Base-by-base conservation (phyloP, 1,140 invertebrate species). In the Leptinotarsa lineolata region DNA sequence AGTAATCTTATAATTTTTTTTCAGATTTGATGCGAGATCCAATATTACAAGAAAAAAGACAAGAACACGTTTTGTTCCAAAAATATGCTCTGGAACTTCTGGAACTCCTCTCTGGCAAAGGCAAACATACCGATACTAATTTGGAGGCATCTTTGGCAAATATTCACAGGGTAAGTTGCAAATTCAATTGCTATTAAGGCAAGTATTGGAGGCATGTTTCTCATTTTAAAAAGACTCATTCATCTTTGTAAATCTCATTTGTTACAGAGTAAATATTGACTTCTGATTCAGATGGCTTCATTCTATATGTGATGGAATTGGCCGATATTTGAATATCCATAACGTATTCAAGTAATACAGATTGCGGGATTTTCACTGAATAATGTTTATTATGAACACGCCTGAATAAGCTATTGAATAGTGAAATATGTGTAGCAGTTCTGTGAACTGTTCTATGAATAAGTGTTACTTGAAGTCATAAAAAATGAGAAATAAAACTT, bases 11-110 rank as follows among this genome's bases (percentile, higher is more conserved):
- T 39, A 39, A 11, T n/a, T 54, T 21, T 20, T 70, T 87, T 87
- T 44, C 84, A 93, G 92, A 89, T 61, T 85, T 99, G 22, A 98
- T 98, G 94, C 92, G 95, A 75, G 96, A 98, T 87, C 97, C 98
- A 24, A 96, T 95, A 74, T 86, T 99, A 1, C 96, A 98, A 87
- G 98, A 99, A 85, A 98, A 97, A 85, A 88, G 95, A 0, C 91
- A 94, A 74, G 96, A 99, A 80, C 97, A 99, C 85, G 94, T 97
- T 0, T 92, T 92, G 82, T 99, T 99, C 85, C 97, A 98, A 85
- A 97, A 97, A 83, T 96, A 97, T 85, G 96, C 96, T 4, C 86
- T 97, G 18, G 93, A 97, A 80, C 86, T 99, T 16, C 88, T 99
- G 70, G 95, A 97, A 84, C 87, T 92, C 3, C 94, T 99, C 3